phyloP scores from a whole-genome alignment of 1,140 invertebrate genomes.

The Papilio polyxenes region DNA sequence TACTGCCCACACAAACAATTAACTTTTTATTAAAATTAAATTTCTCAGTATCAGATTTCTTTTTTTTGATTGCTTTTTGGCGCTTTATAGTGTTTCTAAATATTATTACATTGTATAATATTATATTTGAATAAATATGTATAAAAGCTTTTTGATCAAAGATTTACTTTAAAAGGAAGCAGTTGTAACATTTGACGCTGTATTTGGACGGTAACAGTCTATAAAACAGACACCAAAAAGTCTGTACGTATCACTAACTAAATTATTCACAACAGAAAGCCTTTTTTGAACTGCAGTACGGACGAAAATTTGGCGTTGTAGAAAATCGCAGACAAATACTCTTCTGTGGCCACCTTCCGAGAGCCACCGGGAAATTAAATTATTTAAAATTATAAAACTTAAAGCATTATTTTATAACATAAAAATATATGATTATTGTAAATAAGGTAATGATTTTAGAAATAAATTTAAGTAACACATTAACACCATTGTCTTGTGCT shows the following conservation, averaged over 20 bases:
- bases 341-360: background rate
- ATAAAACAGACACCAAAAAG: background rate
- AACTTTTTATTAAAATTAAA: background rate
- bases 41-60: background rate
- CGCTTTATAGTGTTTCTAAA: too few relatives aligned
- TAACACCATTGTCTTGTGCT: too few relatives aligned
- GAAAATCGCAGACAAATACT: background rate
- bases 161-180: background rate
- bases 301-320: background rate
- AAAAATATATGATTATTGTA: background rate
- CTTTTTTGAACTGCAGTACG: background rate
- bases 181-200: background rate
- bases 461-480: too few relatives aligned
- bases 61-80: background rate
- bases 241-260: background rate
- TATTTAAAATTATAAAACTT: background rate
- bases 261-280: conserved; percentile 4
- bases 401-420: too few relatives aligned
- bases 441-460: too few relatives aligned
- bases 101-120: background rate
- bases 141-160: background rate
- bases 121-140: background rate
- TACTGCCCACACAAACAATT: background rate
- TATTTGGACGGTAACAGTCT: background rate
- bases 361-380: background rate